Conservation (phyloP, 2,888 invertebrate genomes). For the Gortyna flavago region DNA sequence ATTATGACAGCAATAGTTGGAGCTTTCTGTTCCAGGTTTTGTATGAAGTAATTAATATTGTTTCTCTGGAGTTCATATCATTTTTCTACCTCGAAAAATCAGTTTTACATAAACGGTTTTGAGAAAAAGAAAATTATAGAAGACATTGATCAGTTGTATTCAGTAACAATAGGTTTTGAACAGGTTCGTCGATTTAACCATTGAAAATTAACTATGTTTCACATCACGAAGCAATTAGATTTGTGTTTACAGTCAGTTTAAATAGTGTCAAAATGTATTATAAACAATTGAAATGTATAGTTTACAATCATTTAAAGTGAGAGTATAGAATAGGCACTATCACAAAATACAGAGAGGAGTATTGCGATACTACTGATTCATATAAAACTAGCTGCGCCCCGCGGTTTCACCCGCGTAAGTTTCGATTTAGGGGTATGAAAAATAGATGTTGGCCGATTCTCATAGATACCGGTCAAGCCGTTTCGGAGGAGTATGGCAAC, state of each 20-base stretch:
- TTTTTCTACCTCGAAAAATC: neutral
- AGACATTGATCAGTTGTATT: neutral
- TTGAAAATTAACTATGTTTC: slow-evolving; percentile 1
- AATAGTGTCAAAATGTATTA: neutral
- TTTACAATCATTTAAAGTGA: neutral
- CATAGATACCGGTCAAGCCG: no score
- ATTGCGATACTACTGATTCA: slow-evolving; percentile 9
- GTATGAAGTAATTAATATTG: neutral
- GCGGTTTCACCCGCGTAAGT: no score
- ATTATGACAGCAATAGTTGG: neutral
- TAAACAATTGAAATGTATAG: neutral
- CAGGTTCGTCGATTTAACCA: neutral
- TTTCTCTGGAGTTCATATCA: neutral
- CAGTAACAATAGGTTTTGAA: neutral
- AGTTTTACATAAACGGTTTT: neutral
- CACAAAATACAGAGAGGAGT: no score
- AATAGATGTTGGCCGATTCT: no score
- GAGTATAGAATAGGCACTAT: slow-evolving; percentile 44
- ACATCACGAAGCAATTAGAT: neutral
- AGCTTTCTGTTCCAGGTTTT: neutral
- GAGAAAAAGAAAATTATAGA: neutral
- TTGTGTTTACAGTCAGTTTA: neutral
- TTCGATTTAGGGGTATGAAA: no score
- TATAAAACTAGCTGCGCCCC: no score
- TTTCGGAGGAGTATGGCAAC: no score